These are phyloP conservation scores for Chelon auratus DNA, from an alignment of 2,797 vertebrate species.

Conservation along the genomic window DNA sequence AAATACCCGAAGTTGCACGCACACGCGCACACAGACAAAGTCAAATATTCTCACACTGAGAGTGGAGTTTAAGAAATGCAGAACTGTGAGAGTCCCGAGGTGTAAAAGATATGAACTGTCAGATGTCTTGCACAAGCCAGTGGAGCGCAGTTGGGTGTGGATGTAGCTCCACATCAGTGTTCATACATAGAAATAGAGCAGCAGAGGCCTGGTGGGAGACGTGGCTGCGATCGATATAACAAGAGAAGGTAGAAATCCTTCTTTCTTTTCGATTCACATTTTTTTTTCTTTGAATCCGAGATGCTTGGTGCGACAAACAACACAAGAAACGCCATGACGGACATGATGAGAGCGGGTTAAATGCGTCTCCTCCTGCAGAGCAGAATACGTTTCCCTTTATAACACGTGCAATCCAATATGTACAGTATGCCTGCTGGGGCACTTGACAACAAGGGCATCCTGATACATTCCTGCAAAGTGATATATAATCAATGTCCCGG, in stretches of 20 bases:
- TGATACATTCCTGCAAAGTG: slow-evolving; percentile 36
- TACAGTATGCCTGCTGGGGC: slow-evolving; percentile 11
- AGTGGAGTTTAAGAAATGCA: slow-evolving; percentile 47
- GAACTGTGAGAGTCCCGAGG: slow-evolving; percentile 44
- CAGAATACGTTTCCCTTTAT: slow-evolving; percentile 20
- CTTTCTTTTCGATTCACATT: background rate
- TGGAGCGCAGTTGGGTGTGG: slow-evolving; percentile 39
- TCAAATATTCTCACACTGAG: background rate
- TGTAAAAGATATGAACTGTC: slow-evolving; percentile 56
- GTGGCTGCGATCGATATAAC: slow-evolving; percentile 8
- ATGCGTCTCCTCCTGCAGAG: background rate
- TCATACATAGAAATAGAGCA: slow-evolving; percentile 38
- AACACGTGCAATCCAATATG: slow-evolving; percentile 50
- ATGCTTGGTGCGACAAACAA: background rate
- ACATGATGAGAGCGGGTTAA: slow-evolving; percentile 1
- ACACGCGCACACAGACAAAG: background rate
- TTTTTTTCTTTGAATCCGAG: background rate
- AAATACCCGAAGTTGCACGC: slow-evolving; percentile 7
- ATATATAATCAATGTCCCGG: slow-evolving; percentile 71
- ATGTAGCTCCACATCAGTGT: slow-evolving; percentile 31
- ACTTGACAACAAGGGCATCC: slow-evolving; percentile 51
- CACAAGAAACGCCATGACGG: background rate
- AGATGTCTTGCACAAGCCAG: slow-evolving; percentile 64
- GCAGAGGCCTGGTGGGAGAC: slow-evolving; percentile 23
- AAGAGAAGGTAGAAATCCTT: background rate